Percentiles rank a stretch among this genome's conserved stretches.
phyloP scores from a whole-genome alignment of 2,797 vertebrate species.

The Serranus cabrilla region DNA sequence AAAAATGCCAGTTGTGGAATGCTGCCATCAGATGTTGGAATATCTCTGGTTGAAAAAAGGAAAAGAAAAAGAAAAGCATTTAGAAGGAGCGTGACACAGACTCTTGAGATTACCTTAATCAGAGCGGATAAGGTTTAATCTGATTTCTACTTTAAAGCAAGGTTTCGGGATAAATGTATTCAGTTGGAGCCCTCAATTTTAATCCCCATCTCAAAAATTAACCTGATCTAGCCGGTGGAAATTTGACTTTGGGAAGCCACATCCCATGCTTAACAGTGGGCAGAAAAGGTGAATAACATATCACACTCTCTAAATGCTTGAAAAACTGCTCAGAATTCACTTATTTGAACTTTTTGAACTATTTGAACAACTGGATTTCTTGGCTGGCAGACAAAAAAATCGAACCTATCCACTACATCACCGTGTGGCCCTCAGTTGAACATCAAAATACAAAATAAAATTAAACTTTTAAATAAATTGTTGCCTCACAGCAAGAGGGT shows the following conservation, averaged over 20 bases:
- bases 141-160: conserved; percentile 7
- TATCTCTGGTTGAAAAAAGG: background rate
- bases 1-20: background rate
- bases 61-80: background rate
- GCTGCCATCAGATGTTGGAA: conserved; percentile 1
- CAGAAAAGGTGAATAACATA: background rate
- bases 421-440: too few species aligned
- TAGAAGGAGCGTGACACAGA: conserved; percentile 15
- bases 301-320: background rate
- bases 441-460: too few species aligned
- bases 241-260: background rate
- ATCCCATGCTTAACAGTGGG: background rate
- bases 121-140: background rate
- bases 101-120: conserved; percentile 23
- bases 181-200: conserved; percentile 1
- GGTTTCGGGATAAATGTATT: background rate
- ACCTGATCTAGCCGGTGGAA: background rate
- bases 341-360: too few species aligned
- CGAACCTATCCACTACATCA: too few species aligned
- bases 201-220: conserved; percentile 10
- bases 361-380: too few species aligned
- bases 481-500: too few species aligned
- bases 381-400: too few species aligned
- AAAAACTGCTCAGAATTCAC: background rate
- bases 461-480: too few species aligned